Base-by-base conservation (phyloP, 2,113 vertebrate genomes). In the Geococcyx californianus region DNA sequence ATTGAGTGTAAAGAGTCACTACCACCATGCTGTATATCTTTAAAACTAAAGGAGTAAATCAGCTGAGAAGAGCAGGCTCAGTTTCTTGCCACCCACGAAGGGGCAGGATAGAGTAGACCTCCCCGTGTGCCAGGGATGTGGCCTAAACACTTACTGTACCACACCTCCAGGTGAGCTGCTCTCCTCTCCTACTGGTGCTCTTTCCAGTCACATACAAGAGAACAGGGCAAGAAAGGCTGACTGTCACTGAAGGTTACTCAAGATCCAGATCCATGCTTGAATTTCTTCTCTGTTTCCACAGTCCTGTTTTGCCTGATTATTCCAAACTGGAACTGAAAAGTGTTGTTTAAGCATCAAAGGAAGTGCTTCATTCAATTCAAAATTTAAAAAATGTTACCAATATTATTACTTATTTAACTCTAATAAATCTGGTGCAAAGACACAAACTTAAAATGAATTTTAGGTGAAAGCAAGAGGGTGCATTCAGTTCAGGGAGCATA, bases 21-120 rank as follows among this genome's bases (percentile, higher is more conserved):
- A 34, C 5, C 20, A 25, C 3, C 9, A 55, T 68, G 19, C 24
- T 81, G 25, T 40, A 1, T 13, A 12, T 52, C 16, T 73, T 36
- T 82, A 52, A 49, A 28, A 42, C 7, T 49, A 31, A 52, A 85
- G 29, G 6, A 9, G 10, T 69, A 36, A 85, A 90, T 60, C 15
- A 18, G 9, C 36, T 28, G 25, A 47, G 64, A 82, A 82, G 29
- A 91, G 12, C 55, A 15, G 7, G 17, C 15, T 78, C 40, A 42
- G 19, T 40, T 73, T 31, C 12, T 19, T n/a, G 38, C n/a, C n/a
- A 28, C 17, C 3, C 0, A 0, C n/a, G 44, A 54, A 47, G 15
- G 21, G 19, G 16, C 4, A 47, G 51, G 56, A 63, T 15, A 58
- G 31, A 62, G 10, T 33, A 59, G 44, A 55, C 16, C 33, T 47